These are phyloP conservation scores for Cryptotermes secundus DNA, from an alignment of 1,140 invertebrate species.

Conservation along the genomic window DNA sequence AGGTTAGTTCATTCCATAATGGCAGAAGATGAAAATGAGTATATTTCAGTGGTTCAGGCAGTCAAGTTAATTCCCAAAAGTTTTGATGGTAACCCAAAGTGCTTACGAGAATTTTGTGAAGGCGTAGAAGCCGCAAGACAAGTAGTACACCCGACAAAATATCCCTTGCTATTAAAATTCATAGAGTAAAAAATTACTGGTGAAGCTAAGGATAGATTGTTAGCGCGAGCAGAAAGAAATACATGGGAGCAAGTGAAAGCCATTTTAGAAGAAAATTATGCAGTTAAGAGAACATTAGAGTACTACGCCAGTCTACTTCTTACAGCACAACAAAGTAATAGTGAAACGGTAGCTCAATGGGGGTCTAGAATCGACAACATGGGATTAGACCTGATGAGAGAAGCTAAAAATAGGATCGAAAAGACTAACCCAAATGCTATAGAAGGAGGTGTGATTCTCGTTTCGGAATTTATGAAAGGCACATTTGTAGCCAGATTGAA, in stretches of 20 bases:
- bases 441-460: not conserved
- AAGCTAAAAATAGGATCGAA: not conserved
- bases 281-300: conserved; percentile 14
- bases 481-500: not conserved
- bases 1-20: conserved; percentile 21
- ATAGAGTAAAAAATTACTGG: conserved; percentile 25
- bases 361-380: not conserved
- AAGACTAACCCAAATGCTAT: not conserved
- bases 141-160: not conserved
- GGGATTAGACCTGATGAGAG: not conserved
- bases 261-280: conserved; percentile 26
- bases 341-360: not conserved
- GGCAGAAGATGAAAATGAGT: not conserved
- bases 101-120: conserved; percentile 21
- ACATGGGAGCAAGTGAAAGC: conserved; percentile 21
- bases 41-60: conserved; percentile 21
- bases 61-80: conserved; percentile 22
- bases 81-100: conserved; percentile 7
- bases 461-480: not conserved
- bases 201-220: not conserved
- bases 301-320: not conserved
- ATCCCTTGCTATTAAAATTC: conserved; percentile 12
- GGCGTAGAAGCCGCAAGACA: not conserved
- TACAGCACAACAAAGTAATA: not conserved
- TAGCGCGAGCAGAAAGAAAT: not conserved